Conservation (phyloP, 2,888 invertebrate species). For the Limnephilus marmoratus region DNA sequence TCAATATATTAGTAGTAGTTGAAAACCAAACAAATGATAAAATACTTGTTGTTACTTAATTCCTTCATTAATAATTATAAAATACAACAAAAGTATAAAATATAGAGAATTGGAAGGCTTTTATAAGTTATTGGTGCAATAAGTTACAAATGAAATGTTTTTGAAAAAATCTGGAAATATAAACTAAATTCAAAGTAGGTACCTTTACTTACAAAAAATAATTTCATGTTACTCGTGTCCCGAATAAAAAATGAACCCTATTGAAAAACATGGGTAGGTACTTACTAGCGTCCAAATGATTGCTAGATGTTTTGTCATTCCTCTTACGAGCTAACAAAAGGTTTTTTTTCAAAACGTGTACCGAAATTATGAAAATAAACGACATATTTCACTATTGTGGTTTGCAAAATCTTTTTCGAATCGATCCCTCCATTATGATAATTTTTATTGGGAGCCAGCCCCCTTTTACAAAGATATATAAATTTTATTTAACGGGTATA, state of each 20-base stretch:
- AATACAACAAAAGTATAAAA: too few species aligned
- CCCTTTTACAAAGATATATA: constrained; percentile 13
- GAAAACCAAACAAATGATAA: too few species aligned
- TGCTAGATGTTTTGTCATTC: not conserved
- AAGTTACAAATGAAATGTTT: not conserved
- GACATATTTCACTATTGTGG: constrained; percentile 38
- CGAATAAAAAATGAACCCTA: not conserved
- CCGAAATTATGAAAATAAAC: constrained; percentile 41
- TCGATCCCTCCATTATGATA: constrained; percentile 25
- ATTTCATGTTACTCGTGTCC: not conserved
- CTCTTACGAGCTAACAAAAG: not conserved
- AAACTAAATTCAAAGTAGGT: not conserved
- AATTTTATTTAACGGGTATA: constrained; percentile 22
- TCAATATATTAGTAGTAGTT: too few species aligned
- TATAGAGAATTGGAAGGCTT: too few species aligned
- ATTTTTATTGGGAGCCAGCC: constrained; percentile 3
- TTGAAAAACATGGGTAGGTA: not conserved
- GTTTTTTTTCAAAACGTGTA: constrained; percentile 13
- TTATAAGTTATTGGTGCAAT: too few species aligned
- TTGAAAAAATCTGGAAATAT: not conserved
- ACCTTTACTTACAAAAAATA: not conserved
- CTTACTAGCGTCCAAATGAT: not conserved
- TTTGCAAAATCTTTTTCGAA: constrained; percentile 17
- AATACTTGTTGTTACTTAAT: too few species aligned
- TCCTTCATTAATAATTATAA: too few species aligned